phyloP scores from a whole-genome alignment of 2,113 vertebrate genomes.

The Aptenodytes patagonicus region DNA sequence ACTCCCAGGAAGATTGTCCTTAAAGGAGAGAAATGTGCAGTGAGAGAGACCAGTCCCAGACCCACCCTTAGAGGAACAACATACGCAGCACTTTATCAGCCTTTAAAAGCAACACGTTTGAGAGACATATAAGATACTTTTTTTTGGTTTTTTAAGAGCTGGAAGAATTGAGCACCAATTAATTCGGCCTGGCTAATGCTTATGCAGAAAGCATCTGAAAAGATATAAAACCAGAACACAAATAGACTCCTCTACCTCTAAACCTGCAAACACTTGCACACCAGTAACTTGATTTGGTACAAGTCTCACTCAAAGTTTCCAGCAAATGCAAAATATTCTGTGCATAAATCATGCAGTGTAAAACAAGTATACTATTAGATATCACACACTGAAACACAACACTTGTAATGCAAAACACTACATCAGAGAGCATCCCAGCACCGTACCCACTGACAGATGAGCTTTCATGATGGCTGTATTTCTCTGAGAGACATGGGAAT shows the following conservation, averaged over 20 bases:
- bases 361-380: neutral
- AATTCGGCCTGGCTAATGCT: neutral
- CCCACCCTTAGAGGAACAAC: neutral
- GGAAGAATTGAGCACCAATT: neutral
- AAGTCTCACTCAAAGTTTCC: neutral
- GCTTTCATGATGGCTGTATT: neutral
- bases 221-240: neutral
- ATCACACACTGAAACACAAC: neutral
- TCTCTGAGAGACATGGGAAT: neutral
- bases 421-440: neutral
- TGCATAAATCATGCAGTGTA: neutral
- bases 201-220: neutral
- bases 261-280: neutral
- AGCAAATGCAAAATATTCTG: neutral
- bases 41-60: neutral
- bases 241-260: neutral
- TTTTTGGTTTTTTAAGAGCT: neutral
- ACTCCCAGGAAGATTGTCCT: neutral
- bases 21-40: neutral
- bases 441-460: neutral
- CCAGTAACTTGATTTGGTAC: neutral
- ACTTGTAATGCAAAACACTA: neutral
- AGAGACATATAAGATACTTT: neutral
- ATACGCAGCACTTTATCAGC: neutral
- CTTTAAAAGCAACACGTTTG: neutral